Base-by-base conservation (phyloP, 2,797 vertebrate species). In the Scarus forsteni region DNA sequence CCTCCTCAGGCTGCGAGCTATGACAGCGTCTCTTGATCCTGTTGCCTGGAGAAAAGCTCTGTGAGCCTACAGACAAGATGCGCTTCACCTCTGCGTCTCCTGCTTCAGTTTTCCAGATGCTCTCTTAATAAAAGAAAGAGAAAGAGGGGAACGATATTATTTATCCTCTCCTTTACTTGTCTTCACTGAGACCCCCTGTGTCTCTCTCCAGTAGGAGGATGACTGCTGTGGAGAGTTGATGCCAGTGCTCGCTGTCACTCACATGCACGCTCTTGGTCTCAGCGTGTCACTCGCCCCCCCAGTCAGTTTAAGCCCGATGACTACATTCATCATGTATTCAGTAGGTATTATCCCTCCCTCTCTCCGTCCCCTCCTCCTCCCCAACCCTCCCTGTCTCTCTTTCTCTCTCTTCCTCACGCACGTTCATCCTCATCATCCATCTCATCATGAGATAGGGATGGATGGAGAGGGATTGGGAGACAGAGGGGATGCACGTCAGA, bases 301-400 rank as follows among this genome's bases (percentile, higher is more conserved):
- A 82, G 80, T 86, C 88, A 87, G 81, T 92, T 92, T 94, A 93
- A 93, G 90, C 91, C 93, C 75, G 80, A 91, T 88, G 92, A 94
- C 93, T 93, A 92, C 92, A 91, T 94, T 95, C 96, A 96, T 96
- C 94, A 92, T 94, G 95, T 94, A 94, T 96, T 95, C 95, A 93
- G 91, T 85, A 95, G 89, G 92, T 92, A 92, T 93, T 89, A 91
- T 91, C 87, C 83, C 83, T 75, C 73, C 75, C 75, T 52, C 44
- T 38, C 43, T 52, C 70, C 65, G 58, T 43, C 10, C 16, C 74
- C 75, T 71, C 48, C 43, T 39, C 38, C 46, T 70, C 66, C 58
- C 42, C 58, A 1, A 39, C 73, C 75, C 75, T 52, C 42, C 72
- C 80, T 68, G 60, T 60, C 79, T 62, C 73, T 51, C 70, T 77